These are phyloP conservation scores for Odontocerum albicorne DNA, from an alignment of 2,888 invertebrate genomes.

Conservation along the genomic window DNA sequence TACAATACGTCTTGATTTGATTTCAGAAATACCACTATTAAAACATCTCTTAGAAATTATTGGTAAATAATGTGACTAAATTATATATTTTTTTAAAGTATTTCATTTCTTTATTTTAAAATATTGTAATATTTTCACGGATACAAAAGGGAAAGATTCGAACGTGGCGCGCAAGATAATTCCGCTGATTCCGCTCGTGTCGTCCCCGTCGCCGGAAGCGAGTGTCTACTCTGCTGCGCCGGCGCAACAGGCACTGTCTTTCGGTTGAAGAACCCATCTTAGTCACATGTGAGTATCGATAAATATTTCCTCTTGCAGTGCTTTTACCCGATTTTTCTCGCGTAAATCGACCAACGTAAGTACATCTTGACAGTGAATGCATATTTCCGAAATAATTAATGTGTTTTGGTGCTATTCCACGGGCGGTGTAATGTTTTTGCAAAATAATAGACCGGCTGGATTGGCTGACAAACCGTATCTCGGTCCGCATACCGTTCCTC, in stretches of 20 bases:
- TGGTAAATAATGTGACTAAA: too few species aligned
- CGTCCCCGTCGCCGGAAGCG: constrained; percentile 60
- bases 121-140: too few species aligned
- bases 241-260: constrained; percentile 73
- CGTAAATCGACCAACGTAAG: constrained; percentile 55
- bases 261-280: constrained; percentile 86
- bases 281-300: constrained; percentile 87
- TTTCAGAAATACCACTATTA: too few species aligned
- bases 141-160: background rate
- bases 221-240: constrained; percentile 66
- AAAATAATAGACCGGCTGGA: constrained; percentile 49
- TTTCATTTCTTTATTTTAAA: too few species aligned
- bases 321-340: constrained; percentile 50
- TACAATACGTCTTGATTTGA: too few species aligned
- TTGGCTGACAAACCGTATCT: constrained; percentile 37
- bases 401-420: constrained; percentile 24
- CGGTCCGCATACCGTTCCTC: too few species aligned
- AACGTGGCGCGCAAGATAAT: constrained; percentile 17
- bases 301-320: constrained; percentile 59
- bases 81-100: too few species aligned
- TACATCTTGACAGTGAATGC: constrained; percentile 50
- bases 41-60: too few species aligned
- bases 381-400: constrained; percentile 8
- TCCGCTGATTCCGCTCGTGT: constrained; percentile 45
- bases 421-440: constrained; percentile 52